Percentiles rank a stretch among this genome's conserved stretches.
These are phyloP conservation scores for Leptopilina clavipes DNA, from an alignment of 1,140 invertebrate species.

Conservation along the genomic window DNA sequence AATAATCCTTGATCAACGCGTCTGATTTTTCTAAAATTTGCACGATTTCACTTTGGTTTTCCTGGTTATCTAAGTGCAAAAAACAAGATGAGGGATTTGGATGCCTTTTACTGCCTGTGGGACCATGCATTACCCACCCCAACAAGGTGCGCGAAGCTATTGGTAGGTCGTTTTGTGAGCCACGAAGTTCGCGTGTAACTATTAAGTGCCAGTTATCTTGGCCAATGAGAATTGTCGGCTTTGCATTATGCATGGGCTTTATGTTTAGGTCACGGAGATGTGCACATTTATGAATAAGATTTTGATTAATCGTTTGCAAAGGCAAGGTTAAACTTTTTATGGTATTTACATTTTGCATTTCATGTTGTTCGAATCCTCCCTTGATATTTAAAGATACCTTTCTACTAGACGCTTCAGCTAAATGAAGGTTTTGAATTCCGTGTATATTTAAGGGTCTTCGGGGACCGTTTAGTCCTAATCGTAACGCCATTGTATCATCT, in stretches of 20 bases:
- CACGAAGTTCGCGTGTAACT: neutral
- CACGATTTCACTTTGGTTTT: too few relatives aligned
- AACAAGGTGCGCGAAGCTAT: neutral
- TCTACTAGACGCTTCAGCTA: neutral
- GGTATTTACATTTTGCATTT: neutral
- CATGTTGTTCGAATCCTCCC: too few relatives aligned
- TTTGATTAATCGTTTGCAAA: neutral
- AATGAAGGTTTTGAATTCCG: neutral
- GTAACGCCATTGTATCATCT: neutral
- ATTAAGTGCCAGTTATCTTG: conserved; percentile 30
- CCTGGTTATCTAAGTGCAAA: too few relatives aligned
- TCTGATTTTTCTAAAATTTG: too few relatives aligned
- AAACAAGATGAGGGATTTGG: neutral
- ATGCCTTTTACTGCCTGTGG: neutral
- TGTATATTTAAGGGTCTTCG: neutral
- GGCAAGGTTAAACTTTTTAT: conserved; percentile 21
- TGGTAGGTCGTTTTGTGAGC: neutral
- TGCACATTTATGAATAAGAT: neutral
- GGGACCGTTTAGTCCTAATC: neutral
- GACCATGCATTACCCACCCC: conserved; percentile 30
- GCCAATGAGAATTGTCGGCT: conserved; percentile 11
- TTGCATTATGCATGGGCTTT: neutral
- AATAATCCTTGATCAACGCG: conserved; percentile 29
- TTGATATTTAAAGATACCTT: neutral
- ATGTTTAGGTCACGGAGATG: neutral